These are phyloP conservation scores for Aethina tumida DNA, from an alignment of 1,140 invertebrate genomes.

Conservation along the genomic window DNA sequence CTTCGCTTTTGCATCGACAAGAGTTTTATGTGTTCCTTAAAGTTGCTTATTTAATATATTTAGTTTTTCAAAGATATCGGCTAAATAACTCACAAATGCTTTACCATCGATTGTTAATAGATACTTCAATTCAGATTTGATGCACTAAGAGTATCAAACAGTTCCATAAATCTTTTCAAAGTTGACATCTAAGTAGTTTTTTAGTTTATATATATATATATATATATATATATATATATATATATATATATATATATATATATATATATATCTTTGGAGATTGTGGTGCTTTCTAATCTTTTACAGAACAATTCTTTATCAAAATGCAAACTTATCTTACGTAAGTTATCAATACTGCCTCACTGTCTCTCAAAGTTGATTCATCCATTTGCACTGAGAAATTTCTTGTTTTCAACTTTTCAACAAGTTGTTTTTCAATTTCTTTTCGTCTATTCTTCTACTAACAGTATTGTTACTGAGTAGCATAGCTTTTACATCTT, in stretches of 20 bases:
- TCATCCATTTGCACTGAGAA: conserved; percentile 23
- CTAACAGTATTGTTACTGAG: conserved; percentile 25
- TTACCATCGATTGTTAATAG: conserved; percentile 18
- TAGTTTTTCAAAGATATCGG: conserved; percentile 19
- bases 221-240: no score
- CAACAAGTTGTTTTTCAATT: conserved; percentile 21
- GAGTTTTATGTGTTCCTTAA: conserved; percentile 15
- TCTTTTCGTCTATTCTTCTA: conserved; percentile 22
- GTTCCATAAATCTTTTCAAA: conserved; percentile 23
- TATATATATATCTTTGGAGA: conserved; percentile 24
- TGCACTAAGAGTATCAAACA: conserved; percentile 16
- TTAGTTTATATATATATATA: no score
- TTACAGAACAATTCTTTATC: conserved; percentile 24
- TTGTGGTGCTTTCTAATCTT: conserved; percentile 23
- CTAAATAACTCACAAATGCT: conserved; percentile 17
- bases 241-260: no score
- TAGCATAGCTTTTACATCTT: conserved; percentile 16
- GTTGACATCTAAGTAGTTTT: no score
- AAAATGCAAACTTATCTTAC: conserved; percentile 19
- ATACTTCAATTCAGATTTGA: conserved; percentile 21
- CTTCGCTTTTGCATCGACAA: conserved; percentile 14
- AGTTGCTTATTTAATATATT: conserved; percentile 17
- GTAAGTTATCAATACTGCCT: conserved; percentile 21
- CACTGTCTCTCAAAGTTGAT: conserved; percentile 20
- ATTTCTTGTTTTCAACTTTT: conserved; percentile 22